Evolutionary conservation across 92 coral and sea anemone genomes (phyloP), one percentile per base, ranked within the genome.

Genomic region (Nematostella vectensis): DNA sequence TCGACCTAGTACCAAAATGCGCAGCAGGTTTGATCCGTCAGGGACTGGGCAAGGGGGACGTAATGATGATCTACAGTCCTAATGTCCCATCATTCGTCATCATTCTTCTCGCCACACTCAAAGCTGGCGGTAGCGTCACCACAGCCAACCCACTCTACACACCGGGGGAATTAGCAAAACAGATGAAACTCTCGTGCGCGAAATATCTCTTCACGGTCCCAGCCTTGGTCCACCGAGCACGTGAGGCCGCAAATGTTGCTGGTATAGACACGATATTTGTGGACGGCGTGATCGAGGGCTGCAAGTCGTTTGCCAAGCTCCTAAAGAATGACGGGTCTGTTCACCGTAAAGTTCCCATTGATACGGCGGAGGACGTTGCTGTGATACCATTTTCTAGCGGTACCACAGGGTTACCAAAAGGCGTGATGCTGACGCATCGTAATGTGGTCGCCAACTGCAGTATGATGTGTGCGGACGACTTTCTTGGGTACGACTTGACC

Each of bases 331-430:
- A 88, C 51, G 96, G 96, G 0, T 60, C 66, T 36, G 70, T 70
- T 27, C 61, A 70, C 40, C 76, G 69, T 3, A 69, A 77, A 21
- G 69, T 70, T 13, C 28, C 61, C 12, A 62, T 82, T 54, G 63
- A 66, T 42, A 79, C 93, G 27, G 83, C 71, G 36, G 84, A 83
- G 45, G 88, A 83, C 40, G 50, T 61, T 12, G 96, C 96, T 8
- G 65, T 82, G 54, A 55, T 88, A 27, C 96, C 96, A 23, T 88
- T 82, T 48, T 88, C 96, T 1, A 88, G 96, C 39, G 96, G 96
- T 28, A 87, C 96, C 40, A 82, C 96, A 20, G 96, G 96, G 0
- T 60, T 69, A 18, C 87, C 96, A 15, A 87, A 87, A 51, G 96
- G 96, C 1, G 91, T 82, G 3, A 76, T 82, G 68, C 70, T 87